A percentile compares a stretch with the other conserved stretches of the same genome.
phyloP scores from a whole-genome alignment of 2,797 vertebrate species.

The Rhinichthys osculus region DNA sequence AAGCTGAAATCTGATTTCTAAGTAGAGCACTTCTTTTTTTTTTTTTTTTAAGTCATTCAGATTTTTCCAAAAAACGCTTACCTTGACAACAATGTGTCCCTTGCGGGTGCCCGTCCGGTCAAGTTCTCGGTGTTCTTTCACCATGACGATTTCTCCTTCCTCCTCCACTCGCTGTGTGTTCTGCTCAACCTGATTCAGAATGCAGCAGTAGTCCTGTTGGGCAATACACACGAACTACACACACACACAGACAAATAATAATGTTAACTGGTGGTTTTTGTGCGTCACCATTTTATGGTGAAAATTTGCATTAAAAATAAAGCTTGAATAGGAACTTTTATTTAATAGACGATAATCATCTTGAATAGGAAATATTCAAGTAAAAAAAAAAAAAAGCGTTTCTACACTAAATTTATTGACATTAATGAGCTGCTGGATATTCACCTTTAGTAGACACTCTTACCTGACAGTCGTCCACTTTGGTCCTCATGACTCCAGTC shows the following conservation, averaged over 20 bases:
- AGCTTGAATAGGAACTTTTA: background rate
- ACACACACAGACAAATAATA: constrained; percentile 26
- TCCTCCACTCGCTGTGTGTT: constrained; percentile 99
- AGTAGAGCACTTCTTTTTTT: background rate
- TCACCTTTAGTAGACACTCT: background rate
- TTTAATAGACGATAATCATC: background rate
- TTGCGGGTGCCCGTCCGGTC: constrained; percentile 97
- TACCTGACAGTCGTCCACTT: constrained; percentile 99
- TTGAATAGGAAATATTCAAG: too few relatives aligned
- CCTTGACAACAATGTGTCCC: constrained; percentile 99
- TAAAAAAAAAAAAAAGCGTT: background rate
- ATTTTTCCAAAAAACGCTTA: constrained; percentile 62
- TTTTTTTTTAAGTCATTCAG: background rate
- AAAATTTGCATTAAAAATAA: background rate
- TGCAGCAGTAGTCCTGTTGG: constrained; percentile 98
- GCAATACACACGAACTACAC: constrained; percentile 95
- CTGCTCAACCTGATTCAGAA: constrained; percentile 98
- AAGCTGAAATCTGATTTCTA: background rate
- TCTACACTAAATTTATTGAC: background rate
- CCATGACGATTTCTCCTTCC: constrained; percentile 99
- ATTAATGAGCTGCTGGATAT: background rate
- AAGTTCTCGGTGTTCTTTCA: constrained; percentile 97
- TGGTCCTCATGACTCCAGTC: constrained; percentile 98
- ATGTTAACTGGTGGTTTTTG: background rate
- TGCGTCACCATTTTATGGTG: background rate